Evolutionary conservation across 2,113 vertebrate genomes (phyloP), one percentile per base, ranked within the genome.

Genomic region (Muntiacus muntjak): DNA sequence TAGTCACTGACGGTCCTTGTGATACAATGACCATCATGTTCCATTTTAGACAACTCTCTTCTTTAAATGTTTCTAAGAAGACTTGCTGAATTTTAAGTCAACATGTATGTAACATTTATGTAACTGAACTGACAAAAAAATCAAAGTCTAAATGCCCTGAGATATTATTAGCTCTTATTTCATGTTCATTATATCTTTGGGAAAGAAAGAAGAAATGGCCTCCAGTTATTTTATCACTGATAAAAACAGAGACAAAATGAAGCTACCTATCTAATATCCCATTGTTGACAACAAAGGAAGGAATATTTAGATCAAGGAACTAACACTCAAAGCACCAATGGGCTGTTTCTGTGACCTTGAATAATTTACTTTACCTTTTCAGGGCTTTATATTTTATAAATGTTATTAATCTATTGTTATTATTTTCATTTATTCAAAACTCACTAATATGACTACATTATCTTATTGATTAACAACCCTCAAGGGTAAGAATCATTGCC

Each of bases 41-140:
- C 87, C 25, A 91, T 76, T 81, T 33, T 82, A 95, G 91, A 94
- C 58, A 90, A n/a, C 25, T 64, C 62, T 85, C 50, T 85, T 74
- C 45, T 85, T 74, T 58, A 95, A 95, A 86, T 64, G 1, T 81
- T 84, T 87, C 57, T 30, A 64, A 91, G 78, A 92, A 82, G 78
- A 58, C 10, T 52, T 88, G 40, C n/a, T 93, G 26, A 96, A 43
- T 86, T 96, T 93, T 91, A 71, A 95, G 87, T 92, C 58, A 94
- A 43, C 40, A 43, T 43, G 19, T 26, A 60, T 74, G 40, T 40
- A 52, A 84, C 28, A 78, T 26, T 78, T 76, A 90, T 71, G 45
- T 47, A 95, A 94, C 15, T 71, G 26, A 92, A 83, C 60, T 60
- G 16, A 14, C 26, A 83, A 83, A 84, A 78, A 92, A 40, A 82